Conservation (phyloP, 1,140 invertebrate species). For the Triops longicaudatus region DNA sequence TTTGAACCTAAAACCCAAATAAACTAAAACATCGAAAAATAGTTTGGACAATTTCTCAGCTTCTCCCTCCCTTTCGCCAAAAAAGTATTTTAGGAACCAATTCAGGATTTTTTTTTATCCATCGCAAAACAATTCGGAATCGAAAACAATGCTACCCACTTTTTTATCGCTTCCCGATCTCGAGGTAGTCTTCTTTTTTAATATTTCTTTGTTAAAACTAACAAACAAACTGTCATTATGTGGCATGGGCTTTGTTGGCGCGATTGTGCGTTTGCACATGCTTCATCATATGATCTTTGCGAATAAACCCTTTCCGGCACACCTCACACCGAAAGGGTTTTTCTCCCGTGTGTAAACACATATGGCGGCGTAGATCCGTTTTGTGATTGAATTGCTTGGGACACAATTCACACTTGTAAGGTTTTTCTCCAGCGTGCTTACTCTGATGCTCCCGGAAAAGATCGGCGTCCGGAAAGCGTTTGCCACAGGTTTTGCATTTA, state of each 20-base stretch:
- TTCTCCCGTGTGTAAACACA: constrained; percentile 67
- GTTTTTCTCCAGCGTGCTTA: constrained; percentile 74
- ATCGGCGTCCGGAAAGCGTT: constrained; percentile 59
- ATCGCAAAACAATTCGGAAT: constrained; percentile 10
- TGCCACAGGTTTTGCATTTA: constrained; percentile 74
- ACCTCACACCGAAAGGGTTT: constrained; percentile 68
- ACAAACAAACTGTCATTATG: background rate
- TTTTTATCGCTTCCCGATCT: too few relatives aligned
- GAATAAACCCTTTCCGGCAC: constrained; percentile 81
- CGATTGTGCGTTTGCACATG: constrained; percentile 75
- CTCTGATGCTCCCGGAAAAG: constrained; percentile 51
- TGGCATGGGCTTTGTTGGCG: constrained; percentile 34
- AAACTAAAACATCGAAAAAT: background rate
- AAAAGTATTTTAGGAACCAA: background rate
- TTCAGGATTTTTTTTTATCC: constrained; percentile 2
- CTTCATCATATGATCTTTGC: constrained; percentile 91
- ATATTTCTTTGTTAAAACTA: background rate
- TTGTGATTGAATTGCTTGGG: constrained; percentile 86
- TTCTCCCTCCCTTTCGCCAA: background rate
- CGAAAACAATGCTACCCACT: background rate
- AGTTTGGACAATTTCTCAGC: background rate
- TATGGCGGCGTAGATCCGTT: constrained; percentile 78
- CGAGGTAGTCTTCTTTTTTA: background rate
- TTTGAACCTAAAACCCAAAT: background rate
- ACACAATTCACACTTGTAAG: constrained; percentile 77